These are phyloP conservation scores for Watsonalla binaria DNA, from an alignment of 2,888 invertebrate genomes.

Conservation along the genomic window DNA sequence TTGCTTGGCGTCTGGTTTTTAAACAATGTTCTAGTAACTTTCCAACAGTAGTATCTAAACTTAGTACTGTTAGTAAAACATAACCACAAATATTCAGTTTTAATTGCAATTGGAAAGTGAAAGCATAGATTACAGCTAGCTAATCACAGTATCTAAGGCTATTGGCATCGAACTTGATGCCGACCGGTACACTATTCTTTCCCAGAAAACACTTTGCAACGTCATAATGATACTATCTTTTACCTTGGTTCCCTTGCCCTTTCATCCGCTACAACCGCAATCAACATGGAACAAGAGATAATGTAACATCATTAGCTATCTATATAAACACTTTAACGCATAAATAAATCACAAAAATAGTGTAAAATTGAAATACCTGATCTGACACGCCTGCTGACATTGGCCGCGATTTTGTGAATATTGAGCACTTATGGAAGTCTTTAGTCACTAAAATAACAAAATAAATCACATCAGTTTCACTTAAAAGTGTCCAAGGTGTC, in stretches of 20 bases:
- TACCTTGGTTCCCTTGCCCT: constrained; percentile 92
- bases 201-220: constrained; percentile 72
- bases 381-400: constrained; percentile 96
- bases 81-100: too few relatives aligned
- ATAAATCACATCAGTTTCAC: constrained; percentile 75
- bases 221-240: constrained; percentile 62
- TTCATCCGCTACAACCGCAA: constrained; percentile 85
- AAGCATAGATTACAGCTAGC: constrained; percentile 38
- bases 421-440: constrained; percentile 72
- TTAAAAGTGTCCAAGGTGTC: constrained; percentile 64
- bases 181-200: constrained; percentile 61
- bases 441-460: constrained; percentile 61
- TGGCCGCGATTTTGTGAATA: constrained; percentile 82
- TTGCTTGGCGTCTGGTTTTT: neutral
- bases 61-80: constrained; percentile 18
- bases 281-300: constrained; percentile 79
- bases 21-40: neutral
- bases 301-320: constrained; percentile 39
- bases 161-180: constrained; percentile 50
- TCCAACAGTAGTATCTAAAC: neutral
- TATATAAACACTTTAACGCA: constrained; percentile 21
- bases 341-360: constrained; percentile 41
- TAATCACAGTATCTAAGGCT: constrained; percentile 38
- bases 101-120: constrained; percentile 31
- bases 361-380: constrained; percentile 82